Conservation (phyloP, 1,140 invertebrate genomes). For the Antheraea mylitta region DNA sequence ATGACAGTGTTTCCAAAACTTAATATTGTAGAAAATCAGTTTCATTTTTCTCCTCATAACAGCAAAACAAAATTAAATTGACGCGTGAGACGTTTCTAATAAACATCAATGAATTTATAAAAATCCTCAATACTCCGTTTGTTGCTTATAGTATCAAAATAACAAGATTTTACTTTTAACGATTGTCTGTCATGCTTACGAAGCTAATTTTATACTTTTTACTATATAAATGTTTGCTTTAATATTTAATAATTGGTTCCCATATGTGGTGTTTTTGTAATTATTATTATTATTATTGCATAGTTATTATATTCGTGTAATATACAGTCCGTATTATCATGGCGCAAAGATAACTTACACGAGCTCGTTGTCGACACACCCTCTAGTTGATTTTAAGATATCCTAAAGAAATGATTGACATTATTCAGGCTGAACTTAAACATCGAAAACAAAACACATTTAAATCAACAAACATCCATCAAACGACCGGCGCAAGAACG, state of each 20-base stretch:
- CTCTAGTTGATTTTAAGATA: conserved; percentile 26
- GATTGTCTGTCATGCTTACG: background rate
- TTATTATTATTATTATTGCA: background rate
- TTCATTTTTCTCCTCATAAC: no score
- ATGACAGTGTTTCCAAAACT: no score
- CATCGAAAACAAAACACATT: conserved; percentile 65
- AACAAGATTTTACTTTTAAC: background rate
- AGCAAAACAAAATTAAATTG: no score
- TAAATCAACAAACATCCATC: conserved; percentile 52
- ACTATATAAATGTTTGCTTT: background rate
- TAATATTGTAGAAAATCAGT: no score
- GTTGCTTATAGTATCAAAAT: background rate
- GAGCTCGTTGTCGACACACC: conserved; percentile 29
- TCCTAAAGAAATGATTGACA: conserved; percentile 73
- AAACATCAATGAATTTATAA: no score
- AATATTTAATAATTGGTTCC: conserved; percentile 5
- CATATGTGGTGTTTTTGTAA: background rate
- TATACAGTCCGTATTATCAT: background rate
- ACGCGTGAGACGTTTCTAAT: no score
- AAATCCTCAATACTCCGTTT: background rate
- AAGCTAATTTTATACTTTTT: conserved; percentile 1
- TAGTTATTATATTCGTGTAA: background rate
- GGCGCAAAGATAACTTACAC: conserved; percentile 28
- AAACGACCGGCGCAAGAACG: conserved; percentile 57
- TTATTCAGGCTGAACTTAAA: conserved; percentile 73